Evolutionary conservation across 2,888 invertebrate genomes (phyloP), one percentile per base, ranked within the genome.

Genomic region (Phasia obesa): DNA sequence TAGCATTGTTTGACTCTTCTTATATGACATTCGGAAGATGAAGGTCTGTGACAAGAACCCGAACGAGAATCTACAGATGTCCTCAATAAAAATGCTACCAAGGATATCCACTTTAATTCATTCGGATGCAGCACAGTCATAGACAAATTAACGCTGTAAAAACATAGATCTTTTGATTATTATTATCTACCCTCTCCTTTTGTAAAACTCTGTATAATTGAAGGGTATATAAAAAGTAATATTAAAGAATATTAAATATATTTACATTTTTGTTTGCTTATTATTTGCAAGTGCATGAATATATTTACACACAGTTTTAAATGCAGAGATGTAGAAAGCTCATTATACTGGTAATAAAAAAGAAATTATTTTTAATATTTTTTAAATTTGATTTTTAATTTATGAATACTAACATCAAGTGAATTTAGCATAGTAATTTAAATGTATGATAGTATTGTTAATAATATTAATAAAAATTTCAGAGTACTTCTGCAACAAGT

Each of bases 171-270:
- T n/a, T n/a, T n/a, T n/a, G n/a, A n/a, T n/a, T n/a, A n/a, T n/a
- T n/a, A n/a, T n/a, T n/a, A n/a, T n/a, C n/a, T n/a, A n/a, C n/a
- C n/a, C n/a, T n/a, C n/a, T n/a, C n/a, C n/a, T n/a, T n/a, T n/a
- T 31, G 35, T 9, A 35, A 11, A 35, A 35, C 35, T 3, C 35
- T 35, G 9, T 35, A 35, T 35, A 21, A 25, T 5, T 47, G 1
- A 25, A 57, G 19, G 49, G 57, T 65, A n/a, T 4, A 38, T 55
- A 55, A 64, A 62, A 27, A 53, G 53, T 25, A 42, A 15, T 38
- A 47, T 42, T 57, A 49, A 64, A 75, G 17, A 57, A 65, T 55
- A 65, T 65, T 65, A 65, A 57, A 57, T 23, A 35, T 25, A 35
- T 17, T 21, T 31, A 57, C 9, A 75, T 4, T 47, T 31, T 47